These are phyloP conservation scores for Mugil cephalus DNA, from an alignment of 2,113 vertebrate species.

Conservation along the genomic window DNA sequence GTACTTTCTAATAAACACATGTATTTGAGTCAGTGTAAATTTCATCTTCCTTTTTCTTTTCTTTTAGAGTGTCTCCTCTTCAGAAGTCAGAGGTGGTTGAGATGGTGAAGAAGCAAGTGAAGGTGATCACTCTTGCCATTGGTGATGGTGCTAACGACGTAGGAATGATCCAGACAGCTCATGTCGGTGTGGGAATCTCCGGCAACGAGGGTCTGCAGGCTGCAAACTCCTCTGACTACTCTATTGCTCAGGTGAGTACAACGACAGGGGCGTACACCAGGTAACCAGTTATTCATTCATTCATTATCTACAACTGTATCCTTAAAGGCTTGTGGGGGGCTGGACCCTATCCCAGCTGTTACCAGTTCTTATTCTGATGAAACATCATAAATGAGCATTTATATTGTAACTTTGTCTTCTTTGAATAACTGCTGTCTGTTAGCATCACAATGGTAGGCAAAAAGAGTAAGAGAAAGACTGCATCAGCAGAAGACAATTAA, in stretches of 20 bases:
- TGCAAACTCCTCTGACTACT: conserved; percentile 98
- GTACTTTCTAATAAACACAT: neutral
- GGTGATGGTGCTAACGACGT: conserved; percentile 98
- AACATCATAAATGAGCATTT: too few relatives aligned
- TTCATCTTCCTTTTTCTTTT: neutral
- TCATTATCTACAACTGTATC: too few relatives aligned
- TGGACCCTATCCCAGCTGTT: too few relatives aligned
- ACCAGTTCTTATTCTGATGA: too few relatives aligned
- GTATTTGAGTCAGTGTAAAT: neutral
- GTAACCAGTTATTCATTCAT: too few relatives aligned
- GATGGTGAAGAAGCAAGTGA: conserved; percentile 99
- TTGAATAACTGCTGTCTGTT: too few relatives aligned
- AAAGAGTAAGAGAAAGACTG: too few relatives aligned
- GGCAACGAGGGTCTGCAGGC: conserved; percentile 98
- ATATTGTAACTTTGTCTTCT: too few relatives aligned
- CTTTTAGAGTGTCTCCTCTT: conserved; percentile 94
- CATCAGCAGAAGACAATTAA: too few relatives aligned
- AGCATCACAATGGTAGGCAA: too few relatives aligned
- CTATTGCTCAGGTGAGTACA: conserved; percentile 93
- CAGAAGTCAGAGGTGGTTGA: conserved; percentile 99
- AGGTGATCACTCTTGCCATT: conserved; percentile 95
- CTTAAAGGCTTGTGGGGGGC: too few relatives aligned
- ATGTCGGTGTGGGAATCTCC: conserved; percentile 97
- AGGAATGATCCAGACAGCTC: conserved; percentile 98
- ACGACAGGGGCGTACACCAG: neutral